These are phyloP conservation scores for Dryas iulia DNA, from an alignment of 1,140 invertebrate species.

Conservation along the genomic window DNA sequence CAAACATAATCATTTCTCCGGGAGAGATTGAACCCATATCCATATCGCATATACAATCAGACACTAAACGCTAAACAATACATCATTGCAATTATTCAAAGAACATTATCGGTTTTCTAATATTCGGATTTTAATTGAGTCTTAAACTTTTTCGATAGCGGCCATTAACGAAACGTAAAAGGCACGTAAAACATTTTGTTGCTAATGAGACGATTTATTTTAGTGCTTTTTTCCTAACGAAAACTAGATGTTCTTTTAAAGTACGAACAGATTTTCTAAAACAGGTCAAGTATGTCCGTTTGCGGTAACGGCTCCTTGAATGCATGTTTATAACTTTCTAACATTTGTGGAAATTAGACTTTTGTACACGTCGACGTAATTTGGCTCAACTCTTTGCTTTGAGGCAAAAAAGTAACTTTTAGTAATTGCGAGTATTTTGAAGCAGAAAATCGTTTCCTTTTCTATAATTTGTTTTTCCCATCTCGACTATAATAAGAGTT, in stretches of 20 bases:
- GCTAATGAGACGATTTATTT: constrained; percentile 16
- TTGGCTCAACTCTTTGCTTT: background rate
- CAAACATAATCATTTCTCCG: too few species aligned
- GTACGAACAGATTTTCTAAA: constrained; percentile 8
- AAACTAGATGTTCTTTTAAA: constrained; percentile 18
- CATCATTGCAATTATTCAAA: background rate
- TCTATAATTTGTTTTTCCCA: background rate
- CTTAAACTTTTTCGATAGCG: background rate
- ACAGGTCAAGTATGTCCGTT: constrained; percentile 19
- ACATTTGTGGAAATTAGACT: background rate
- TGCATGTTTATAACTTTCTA: constrained; percentile 5
- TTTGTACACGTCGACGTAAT: background rate
- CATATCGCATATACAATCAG: too few species aligned
- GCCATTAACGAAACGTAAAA: background rate
- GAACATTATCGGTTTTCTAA: background rate
- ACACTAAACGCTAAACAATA: too few species aligned
- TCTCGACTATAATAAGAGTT: background rate
- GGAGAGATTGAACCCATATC: too few species aligned
- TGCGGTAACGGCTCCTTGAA: constrained; percentile 7
- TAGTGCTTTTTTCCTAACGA: background rate
- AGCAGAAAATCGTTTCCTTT: background rate
- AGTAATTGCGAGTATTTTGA: background rate
- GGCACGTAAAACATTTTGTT: background rate
- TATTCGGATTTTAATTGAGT: background rate
- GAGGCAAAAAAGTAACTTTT: background rate